These are phyloP conservation scores for Oppia nitens DNA, from an alignment of 1,140 invertebrate species.

Conservation along the genomic window DNA sequence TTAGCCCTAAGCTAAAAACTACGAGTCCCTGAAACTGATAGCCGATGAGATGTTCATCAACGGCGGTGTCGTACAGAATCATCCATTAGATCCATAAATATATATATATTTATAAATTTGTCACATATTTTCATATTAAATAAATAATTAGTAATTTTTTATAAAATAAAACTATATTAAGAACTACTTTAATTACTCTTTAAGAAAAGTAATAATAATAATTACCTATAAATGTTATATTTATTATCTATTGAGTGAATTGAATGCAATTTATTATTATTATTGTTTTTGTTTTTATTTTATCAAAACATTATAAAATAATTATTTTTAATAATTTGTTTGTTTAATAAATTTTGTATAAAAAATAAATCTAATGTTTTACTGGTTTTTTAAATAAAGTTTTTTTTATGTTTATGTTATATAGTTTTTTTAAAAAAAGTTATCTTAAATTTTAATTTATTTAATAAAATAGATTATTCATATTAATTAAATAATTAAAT, in stretches of 20 bases:
- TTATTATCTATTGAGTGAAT: not conserved
- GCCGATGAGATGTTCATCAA: conserved; percentile 49
- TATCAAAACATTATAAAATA: not conserved
- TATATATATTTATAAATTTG: too few relatives aligned
- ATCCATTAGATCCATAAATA: conserved; percentile 38
- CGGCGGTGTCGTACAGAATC: conserved; percentile 46
- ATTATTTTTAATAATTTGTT: not conserved
- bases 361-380: not conserved
- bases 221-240: not conserved
- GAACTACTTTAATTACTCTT: not conserved
- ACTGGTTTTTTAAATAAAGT: not conserved
- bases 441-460: too few relatives aligned
- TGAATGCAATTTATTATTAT: not conserved
- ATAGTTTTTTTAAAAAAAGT: too few relatives aligned
- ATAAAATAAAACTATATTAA: not conserved
- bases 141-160: too few relatives aligned
- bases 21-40: conserved; percentile 45
- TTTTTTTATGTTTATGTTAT: not conserved
- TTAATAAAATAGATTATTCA: too few relatives aligned
- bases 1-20: conserved; percentile 40
- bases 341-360: not conserved
- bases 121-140: too few relatives aligned
- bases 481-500: too few relatives aligned
- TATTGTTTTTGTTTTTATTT: not conserved
- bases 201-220: not conserved